Conservation (phyloP, 2,888 invertebrate species). For the Philaethria dido region DNA sequence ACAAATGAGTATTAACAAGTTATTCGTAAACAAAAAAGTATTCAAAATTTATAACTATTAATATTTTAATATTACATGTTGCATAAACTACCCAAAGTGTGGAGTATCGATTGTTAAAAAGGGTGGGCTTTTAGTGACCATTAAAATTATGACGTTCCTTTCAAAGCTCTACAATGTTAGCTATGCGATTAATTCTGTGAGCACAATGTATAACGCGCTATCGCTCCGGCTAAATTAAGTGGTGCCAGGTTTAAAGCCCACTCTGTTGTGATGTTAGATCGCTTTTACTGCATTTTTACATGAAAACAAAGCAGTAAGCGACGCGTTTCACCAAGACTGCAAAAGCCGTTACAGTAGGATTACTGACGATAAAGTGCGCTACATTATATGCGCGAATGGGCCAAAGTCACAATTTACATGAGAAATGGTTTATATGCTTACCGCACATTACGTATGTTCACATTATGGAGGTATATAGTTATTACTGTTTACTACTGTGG, state of each 20-base stretch:
- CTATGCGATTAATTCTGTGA: conserved; percentile 57
- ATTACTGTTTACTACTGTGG: conserved; percentile 48
- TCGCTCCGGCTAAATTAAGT: conserved; percentile 57
- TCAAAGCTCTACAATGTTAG: conserved; percentile 38
- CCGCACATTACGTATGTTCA: conserved; percentile 56
- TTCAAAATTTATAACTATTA: not conserved
- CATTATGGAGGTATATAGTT: conserved; percentile 46
- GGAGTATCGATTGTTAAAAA: conserved; percentile 29
- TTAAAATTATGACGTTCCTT: conserved; percentile 30
- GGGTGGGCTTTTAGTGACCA: conserved; percentile 9
- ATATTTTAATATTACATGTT: conserved; percentile 41
- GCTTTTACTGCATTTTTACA: conserved; percentile 62
- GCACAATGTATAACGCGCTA: conserved; percentile 51
- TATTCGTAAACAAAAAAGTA: not conserved
- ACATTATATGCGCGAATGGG: conserved; percentile 65
- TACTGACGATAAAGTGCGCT: conserved; percentile 67
- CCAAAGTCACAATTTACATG: conserved; percentile 70
- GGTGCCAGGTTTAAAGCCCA: conserved; percentile 58
- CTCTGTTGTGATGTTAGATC: conserved; percentile 50
- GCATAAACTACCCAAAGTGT: conserved; percentile 57
- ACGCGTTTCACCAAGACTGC: conserved; percentile 42
- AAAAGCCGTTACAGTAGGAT: conserved; percentile 57
- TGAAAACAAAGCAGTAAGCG: conserved; percentile 53
- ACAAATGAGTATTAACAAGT: not conserved
- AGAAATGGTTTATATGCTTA: conserved; percentile 66